These are phyloP conservation scores for Mola mola DNA, from an alignment of 2,113 vertebrate genomes.

Conservation along the genomic window DNA sequence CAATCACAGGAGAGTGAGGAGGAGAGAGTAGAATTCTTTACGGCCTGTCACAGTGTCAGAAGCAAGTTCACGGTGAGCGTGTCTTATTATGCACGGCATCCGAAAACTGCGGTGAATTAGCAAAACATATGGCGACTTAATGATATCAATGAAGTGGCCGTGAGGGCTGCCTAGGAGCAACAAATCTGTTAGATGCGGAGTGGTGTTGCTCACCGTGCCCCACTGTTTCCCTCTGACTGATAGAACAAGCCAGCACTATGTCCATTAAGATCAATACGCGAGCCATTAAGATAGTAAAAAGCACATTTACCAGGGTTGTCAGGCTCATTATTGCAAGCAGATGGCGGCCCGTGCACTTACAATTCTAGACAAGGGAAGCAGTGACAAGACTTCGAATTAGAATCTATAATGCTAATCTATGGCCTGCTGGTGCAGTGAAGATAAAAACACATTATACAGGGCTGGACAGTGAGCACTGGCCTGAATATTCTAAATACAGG, in stretches of 20 bases:
- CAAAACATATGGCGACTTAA: conserved; percentile 79
- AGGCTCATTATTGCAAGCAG: conserved; percentile 96
- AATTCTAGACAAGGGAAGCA: conserved; percentile 86
- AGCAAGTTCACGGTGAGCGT: conserved; percentile 74
- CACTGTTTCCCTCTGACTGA: conserved; percentile 81
- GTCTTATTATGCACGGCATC: conserved; percentile 74
- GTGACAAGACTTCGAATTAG: conserved; percentile 96
- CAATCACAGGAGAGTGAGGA: conserved; percentile 30
- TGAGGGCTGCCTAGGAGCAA: conserved; percentile 74
- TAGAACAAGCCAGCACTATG: conserved; percentile 83
- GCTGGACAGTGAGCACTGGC: conserved; percentile 50
- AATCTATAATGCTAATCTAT: conserved; percentile 97
- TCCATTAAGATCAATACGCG: conserved; percentile 91
- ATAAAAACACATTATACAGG: conserved; percentile 81
- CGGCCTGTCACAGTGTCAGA: conserved; percentile 73
- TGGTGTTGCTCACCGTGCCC: conserved; percentile 75
- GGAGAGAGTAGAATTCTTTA: conserved; percentile 64
- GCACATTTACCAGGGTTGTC: conserved; percentile 92
- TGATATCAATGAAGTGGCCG: conserved; percentile 81
- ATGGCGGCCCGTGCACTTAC: conserved; percentile 87
- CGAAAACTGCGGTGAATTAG: conserved; percentile 76
- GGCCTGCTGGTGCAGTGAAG: conserved; percentile 79
- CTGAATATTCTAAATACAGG: conserved; percentile 33
- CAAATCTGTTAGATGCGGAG: conserved; percentile 76
- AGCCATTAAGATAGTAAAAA: conserved; percentile 92